Conservation (phyloP, 2,113 vertebrate species). For the Ophthalmolycus amberensis region DNA sequence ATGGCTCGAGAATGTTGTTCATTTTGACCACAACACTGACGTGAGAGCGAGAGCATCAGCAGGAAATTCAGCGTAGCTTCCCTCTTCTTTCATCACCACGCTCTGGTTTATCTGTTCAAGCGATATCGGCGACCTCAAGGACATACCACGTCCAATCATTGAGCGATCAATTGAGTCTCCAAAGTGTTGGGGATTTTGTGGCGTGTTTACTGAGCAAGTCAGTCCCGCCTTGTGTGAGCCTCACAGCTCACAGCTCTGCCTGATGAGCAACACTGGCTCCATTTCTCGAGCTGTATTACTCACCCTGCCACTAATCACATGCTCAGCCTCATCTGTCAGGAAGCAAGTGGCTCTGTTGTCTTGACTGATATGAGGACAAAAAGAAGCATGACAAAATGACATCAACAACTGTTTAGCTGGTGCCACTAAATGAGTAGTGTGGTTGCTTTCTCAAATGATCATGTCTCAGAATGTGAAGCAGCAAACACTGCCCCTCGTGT, state of each 20-base stretch:
- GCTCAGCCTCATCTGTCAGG: slow-evolving; percentile 47
- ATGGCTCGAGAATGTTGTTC: neutral
- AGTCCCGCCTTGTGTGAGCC: slow-evolving; percentile 31
- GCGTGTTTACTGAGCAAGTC: slow-evolving; percentile 39
- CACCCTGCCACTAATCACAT: slow-evolving; percentile 50
- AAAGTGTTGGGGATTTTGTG: slow-evolving; percentile 45
- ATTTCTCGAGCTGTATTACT: slow-evolving; percentile 54
- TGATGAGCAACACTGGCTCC: slow-evolving; percentile 56
- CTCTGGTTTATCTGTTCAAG: slow-evolving; percentile 26
- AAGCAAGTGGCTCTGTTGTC: slow-evolving; percentile 27
- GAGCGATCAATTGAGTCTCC: slow-evolving; percentile 19
- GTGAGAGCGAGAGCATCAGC: neutral
- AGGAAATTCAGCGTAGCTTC: neutral
- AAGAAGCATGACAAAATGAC: slow-evolving; percentile 34
- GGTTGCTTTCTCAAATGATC: slow-evolving; percentile 38
- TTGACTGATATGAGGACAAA: slow-evolving; percentile 35
- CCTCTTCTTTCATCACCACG: neutral
- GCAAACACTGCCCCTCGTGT: slow-evolving; percentile 28
- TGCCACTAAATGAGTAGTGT: slow-evolving; percentile 42
- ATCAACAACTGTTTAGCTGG: slow-evolving; percentile 45
- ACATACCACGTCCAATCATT: slow-evolving; percentile 6
- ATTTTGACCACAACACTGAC: neutral
- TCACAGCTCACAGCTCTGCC: slow-evolving; percentile 19
- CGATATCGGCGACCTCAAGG: slow-evolving; percentile 49
- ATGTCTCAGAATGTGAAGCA: slow-evolving; percentile 16